Conservation (phyloP, 1,140 invertebrate genomes). For the Grapholita molesta region DNA sequence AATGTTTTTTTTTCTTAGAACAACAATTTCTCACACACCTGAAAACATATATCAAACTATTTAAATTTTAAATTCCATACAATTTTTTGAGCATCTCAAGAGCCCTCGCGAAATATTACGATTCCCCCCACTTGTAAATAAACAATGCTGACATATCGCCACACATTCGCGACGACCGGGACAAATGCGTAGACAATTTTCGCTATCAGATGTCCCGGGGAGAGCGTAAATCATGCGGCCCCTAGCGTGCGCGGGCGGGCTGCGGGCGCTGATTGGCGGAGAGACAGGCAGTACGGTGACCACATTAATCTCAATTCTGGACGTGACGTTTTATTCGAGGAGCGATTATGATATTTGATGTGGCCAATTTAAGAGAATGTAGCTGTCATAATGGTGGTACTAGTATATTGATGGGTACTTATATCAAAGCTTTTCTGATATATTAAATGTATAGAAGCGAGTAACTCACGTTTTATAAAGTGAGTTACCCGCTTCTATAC, state of each 20-base stretch:
- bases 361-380: background rate
- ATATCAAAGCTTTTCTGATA: too few species aligned
- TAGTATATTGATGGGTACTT: too few species aligned
- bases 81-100: conserved; percentile 9
- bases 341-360: background rate
- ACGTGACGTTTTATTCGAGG: background rate
- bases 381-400: background rate
- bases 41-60: background rate
- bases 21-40: background rate
- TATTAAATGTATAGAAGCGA: too few species aligned
- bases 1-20: too few species aligned
- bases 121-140: conserved; percentile 20
- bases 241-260: conserved; percentile 25
- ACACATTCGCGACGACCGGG: conserved; percentile 32
- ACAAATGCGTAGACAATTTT: conserved; percentile 37
- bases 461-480: too few species aligned
- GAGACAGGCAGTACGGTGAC: conserved; percentile 4
- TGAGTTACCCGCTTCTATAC: too few species aligned
- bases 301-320: conserved; percentile 8
- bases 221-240: conserved; percentile 30
- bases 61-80: background rate
- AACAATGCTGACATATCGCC: conserved; percentile 13
- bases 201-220: conserved; percentile 30
- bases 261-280: background rate
- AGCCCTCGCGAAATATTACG: conserved; percentile 24